These are phyloP conservation scores for Oscheius sp. DNA, from an alignment of 2,888 invertebrate species.

Conservation along the genomic window DNA sequence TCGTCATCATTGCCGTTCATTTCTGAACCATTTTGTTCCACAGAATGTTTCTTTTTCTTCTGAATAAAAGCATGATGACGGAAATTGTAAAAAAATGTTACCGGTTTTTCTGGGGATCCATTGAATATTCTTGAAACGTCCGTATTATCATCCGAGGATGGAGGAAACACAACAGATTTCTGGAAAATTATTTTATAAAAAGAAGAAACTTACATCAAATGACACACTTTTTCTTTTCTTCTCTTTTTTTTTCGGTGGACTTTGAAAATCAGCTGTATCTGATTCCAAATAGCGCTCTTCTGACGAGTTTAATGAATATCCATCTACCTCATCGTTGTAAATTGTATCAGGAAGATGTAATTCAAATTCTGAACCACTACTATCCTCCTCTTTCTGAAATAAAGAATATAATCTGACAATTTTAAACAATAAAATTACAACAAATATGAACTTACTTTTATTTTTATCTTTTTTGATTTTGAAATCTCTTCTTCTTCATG, in stretches of 20 bases:
- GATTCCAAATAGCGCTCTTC: too few relatives aligned
- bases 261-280: too few relatives aligned
- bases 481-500: neutral
- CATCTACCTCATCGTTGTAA: too few relatives aligned
- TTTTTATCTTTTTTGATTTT: neutral
- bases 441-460: neutral
- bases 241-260: too few relatives aligned
- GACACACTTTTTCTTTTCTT: conserved; percentile 12
- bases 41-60: neutral
- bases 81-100: neutral
- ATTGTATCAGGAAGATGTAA: too few relatives aligned
- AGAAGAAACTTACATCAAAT: neutral
- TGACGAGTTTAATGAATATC: too few relatives aligned
- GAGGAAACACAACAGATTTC: neutral
- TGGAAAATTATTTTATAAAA: neutral
- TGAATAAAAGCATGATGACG: neutral
- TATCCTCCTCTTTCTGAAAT: too few relatives aligned
- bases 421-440: neutral
- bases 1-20: neutral
- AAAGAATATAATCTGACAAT: too few relatives aligned
- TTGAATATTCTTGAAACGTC: neutral
- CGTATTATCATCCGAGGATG: neutral
- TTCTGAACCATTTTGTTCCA: neutral
- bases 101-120: neutral
- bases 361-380: too few relatives aligned